Evolutionary conservation across 1,140 invertebrate genomes (phyloP).

Genomic region (Drepana arcuata): DNA sequence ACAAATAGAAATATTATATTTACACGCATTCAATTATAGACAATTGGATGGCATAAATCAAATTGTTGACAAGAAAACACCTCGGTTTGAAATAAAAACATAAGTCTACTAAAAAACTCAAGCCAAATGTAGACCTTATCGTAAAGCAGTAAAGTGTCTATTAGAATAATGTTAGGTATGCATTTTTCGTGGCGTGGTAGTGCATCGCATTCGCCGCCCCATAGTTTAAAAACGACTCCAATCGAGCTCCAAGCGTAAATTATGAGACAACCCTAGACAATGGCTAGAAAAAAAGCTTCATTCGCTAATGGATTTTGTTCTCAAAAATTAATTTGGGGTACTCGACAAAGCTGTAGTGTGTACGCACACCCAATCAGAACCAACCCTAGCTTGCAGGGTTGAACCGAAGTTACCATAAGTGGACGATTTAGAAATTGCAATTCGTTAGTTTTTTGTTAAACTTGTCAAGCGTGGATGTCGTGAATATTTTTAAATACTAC

Average conservation of each 20-base stretch:
- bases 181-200: conserved; percentile 1
- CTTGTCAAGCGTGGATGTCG: conserved; percentile 1
- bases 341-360: conserved; percentile 46
- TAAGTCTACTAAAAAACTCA: conserved; percentile 3
- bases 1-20: conserved; percentile 61
- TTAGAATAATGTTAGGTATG: conserved; percentile 4
- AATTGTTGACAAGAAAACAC: conserved; percentile 62
- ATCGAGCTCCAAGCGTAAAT: conserved; percentile 60
- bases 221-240: conserved; percentile 53
- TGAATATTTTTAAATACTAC: too few relatives aligned
- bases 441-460: conserved; percentile 5
- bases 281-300: conserved; percentile 51
- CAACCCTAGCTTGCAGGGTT: conserved; percentile 36
- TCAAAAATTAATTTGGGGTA: conserved; percentile 68
- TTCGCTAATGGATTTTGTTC: conserved; percentile 68
- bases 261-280: conserved; percentile 65
- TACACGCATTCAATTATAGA: conserved; percentile 62
- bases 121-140: conserved; percentile 16
- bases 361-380: conserved; percentile 53
- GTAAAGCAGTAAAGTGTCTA: neutral
- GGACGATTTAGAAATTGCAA: too few relatives aligned
- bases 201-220: conserved; percentile 46
- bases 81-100: conserved; percentile 20
- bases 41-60: conserved; percentile 62
- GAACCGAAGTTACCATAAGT: too few relatives aligned